Conservation (phyloP, 2,888 invertebrate genomes). For the Tipula lateralis region DNA sequence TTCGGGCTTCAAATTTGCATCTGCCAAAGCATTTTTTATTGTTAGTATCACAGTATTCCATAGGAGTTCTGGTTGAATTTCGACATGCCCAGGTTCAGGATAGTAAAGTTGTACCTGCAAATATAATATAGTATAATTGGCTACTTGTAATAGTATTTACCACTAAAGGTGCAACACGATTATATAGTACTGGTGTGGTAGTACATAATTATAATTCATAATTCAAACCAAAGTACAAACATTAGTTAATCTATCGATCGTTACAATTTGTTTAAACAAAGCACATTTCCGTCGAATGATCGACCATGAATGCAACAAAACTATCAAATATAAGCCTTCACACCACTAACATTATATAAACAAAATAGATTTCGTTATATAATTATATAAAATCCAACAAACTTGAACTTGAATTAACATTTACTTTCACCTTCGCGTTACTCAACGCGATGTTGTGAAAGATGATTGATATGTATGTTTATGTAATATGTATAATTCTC, state of each 20-base stretch:
- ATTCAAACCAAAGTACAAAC: too few species aligned
- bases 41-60: constrained; percentile 66
- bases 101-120: constrained; percentile 71
- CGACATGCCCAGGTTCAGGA: constrained; percentile 74
- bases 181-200: too few species aligned
- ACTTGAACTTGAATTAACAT: neutral
- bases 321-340: neutral
- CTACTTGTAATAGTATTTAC: too few species aligned
- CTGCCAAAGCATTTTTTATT: constrained; percentile 63
- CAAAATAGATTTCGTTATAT: neutral
- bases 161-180: too few species aligned
- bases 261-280: too few species aligned
- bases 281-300: neutral
- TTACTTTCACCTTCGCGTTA: neutral
- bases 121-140: too few species aligned
- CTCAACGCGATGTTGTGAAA: neutral
- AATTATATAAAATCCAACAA: neutral
- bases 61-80: constrained; percentile 80
- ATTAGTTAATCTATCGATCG: too few species aligned
- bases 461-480: neutral
- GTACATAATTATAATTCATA: too few species aligned
- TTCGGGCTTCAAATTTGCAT: constrained; percentile 59
- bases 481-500: neutral
- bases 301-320: neutral
- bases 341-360: neutral